Conservation (phyloP, 2,113 vertebrate genomes). For the Epinephelus moara region DNA sequence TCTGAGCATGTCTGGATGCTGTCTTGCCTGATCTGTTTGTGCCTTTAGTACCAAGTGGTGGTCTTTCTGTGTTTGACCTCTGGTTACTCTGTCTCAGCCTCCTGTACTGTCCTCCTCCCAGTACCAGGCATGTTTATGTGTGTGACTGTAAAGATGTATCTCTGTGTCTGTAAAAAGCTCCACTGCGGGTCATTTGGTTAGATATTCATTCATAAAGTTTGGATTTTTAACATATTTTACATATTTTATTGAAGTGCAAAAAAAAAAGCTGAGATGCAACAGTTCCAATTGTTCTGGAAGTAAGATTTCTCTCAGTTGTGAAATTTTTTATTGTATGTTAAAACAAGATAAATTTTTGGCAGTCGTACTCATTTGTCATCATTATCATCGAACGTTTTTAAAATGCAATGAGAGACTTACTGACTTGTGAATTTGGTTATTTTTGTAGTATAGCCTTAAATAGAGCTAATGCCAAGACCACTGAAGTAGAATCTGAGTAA, state of each 20-base stretch:
- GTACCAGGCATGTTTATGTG: conserved; percentile 28
- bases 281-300: neutral
- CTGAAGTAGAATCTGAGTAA: neutral
- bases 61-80: neutral
- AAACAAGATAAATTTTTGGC: neutral
- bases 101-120: neutral
- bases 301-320: neutral
- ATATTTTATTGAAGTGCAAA: neutral
- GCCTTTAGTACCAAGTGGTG: neutral
- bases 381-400: neutral
- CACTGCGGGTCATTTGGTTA: neutral
- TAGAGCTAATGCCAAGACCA: neutral
- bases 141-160: conserved; percentile 7
- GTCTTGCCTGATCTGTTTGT: conserved; percentile 60
- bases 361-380: too few relatives aligned
- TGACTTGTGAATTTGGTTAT: neutral
- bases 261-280: neutral
- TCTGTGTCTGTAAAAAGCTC: conserved; percentile 25
- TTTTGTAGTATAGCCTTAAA: neutral
- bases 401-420: neutral
- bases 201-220: neutral
- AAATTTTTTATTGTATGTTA: neutral
- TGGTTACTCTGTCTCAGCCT: neutral
- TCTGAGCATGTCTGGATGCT: conserved; percentile 61
- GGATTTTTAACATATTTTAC: neutral